Evolutionary conservation across 2,797 vertebrate genomes (phyloP).

Genomic region (Myotis vivesi): DNA sequence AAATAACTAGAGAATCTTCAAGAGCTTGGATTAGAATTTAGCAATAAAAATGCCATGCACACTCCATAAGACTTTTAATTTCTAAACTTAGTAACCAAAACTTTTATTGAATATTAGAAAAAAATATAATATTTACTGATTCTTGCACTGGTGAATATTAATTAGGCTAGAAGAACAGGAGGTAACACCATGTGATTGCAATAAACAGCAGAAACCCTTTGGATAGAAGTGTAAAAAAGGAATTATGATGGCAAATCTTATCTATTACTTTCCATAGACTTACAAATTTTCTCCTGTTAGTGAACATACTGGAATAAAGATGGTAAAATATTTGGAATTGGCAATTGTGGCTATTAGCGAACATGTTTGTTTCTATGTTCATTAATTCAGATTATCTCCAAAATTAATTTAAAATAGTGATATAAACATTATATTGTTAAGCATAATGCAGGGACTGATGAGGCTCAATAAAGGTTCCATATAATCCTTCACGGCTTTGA

Average conservation of each 20-base stretch:
- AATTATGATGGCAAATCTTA: background rate
- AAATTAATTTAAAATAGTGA: background rate
- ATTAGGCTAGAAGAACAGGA: background rate
- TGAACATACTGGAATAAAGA: background rate
- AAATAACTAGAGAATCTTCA: background rate
- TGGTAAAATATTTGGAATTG: background rate
- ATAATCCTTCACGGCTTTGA: constrained; percentile 6
- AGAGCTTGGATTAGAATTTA: background rate
- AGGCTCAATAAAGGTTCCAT: background rate
- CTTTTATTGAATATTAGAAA: background rate
- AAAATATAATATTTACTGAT: background rate
- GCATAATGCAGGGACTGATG: background rate
- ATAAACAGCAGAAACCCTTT: background rate
- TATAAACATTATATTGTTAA: background rate
- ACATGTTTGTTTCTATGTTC: background rate
- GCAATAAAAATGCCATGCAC: background rate
- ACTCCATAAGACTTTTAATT: background rate
- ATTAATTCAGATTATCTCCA: background rate
- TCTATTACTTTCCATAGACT: background rate
- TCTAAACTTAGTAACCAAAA: background rate
- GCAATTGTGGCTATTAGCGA: background rate
- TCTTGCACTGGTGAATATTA: background rate
- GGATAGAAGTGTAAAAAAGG: background rate
- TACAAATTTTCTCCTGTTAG: background rate
- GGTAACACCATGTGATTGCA: background rate